Base-by-base conservation (phyloP, 1,140 invertebrate species). In the Saxidomus purpurata region DNA sequence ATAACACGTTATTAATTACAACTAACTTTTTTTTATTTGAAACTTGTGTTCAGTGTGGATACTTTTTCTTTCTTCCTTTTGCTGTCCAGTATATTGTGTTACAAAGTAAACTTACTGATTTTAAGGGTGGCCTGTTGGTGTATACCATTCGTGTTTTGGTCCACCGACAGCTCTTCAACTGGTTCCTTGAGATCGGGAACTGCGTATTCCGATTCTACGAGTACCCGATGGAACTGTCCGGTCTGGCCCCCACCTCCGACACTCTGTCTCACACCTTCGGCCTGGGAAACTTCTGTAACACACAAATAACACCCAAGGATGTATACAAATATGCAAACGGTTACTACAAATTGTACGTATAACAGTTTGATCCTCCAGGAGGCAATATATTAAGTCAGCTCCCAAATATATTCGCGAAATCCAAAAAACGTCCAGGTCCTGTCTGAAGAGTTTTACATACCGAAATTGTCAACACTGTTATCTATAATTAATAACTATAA, bases 281-380 rank as follows among this genome's bases (percentile, higher is more conserved):
- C 8, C 6, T 88, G 86, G 22, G 86, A 88, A 8, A 88, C 36
- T 28, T 88, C 86, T 88, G 61, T n/a, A 88, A 63, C 19, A 59
- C 55, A 59, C 55, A 59, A 22, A 25, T 43, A n/a, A n/a, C n/a
- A n/a, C n/a, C n/a, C n/a, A 52, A 52, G 9, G 47, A 52, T 52
- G 47, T 52, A 11, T 11, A 52, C 19, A 52, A 19, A 11, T 52
- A 9, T 52, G 19, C 47, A 52, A 52, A 9, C 19, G 47, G 9
- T 52, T 9, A 19, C 19, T 19, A 52, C 47, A 11, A 52, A 52
- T 52, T 11, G 19, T 19, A 52, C 9, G 47, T 52, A 52, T 52
- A 19, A 11, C n/a, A n/a, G n/a, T n/a, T n/a, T n/a, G n/a, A n/a
- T n/a, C n/a, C n/a, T n/a, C n/a, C n/a, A n/a, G n/a, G n/a, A n/a